These are phyloP conservation scores for Pristionchus japonicus DNA, from an alignment of 2,888 invertebrate species.

Conservation along the genomic window DNA sequence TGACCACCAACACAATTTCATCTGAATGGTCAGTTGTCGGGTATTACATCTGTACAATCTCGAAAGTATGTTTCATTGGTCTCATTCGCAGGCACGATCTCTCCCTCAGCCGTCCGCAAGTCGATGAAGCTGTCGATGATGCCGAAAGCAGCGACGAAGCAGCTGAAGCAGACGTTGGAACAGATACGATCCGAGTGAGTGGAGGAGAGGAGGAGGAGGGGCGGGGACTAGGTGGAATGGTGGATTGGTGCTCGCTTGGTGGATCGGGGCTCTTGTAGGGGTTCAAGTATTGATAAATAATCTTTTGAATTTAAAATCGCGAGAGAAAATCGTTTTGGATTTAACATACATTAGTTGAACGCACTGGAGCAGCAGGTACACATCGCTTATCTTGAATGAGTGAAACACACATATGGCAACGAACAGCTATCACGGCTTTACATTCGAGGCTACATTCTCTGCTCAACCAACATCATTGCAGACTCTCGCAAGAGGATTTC, in stretches of 20 bases:
- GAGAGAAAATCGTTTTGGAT: too few relatives aligned
- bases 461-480: slow-evolving; percentile 53
- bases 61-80: too few relatives aligned
- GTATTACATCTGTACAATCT: too few relatives aligned
- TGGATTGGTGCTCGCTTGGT: background rate
- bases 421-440: background rate
- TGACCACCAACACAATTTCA: too few relatives aligned
- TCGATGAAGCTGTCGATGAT: slow-evolving; percentile 64
- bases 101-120: slow-evolving; percentile 76
- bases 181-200: slow-evolving; percentile 77
- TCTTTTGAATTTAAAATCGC: too few relatives aligned
- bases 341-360: too few relatives aligned
- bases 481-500: slow-evolving; percentile 73
- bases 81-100: slow-evolving; percentile 74
- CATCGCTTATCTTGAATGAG: background rate
- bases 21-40: too few relatives aligned
- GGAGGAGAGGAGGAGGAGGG: background rate
- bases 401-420: background rate
- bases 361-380: too few relatives aligned
- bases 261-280: too few relatives aligned
- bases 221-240: background rate
- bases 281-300: background rate
- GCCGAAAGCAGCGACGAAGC: slow-evolving; percentile 84
- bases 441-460: slow-evolving; percentile 11
- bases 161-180: slow-evolving; percentile 86